phyloP scores from a whole-genome alignment of 2,113 vertebrate genomes.

The Amia ocellicauda region DNA sequence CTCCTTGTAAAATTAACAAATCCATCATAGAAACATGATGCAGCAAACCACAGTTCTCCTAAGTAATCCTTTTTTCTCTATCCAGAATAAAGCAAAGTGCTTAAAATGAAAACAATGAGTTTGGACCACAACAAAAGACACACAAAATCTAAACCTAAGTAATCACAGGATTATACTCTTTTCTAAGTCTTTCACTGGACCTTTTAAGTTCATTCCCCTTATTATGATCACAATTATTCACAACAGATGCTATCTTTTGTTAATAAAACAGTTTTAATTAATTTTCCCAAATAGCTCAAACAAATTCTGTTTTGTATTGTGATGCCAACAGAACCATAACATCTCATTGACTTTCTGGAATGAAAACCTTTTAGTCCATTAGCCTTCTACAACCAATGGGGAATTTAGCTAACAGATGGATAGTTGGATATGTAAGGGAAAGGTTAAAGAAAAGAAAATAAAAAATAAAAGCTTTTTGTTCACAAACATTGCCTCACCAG shows the following conservation, averaged over 20 bases:
- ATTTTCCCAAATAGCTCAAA: slow-evolving; percentile 32
- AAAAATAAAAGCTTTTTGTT: too few relatives aligned
- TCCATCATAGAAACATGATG: too few relatives aligned
- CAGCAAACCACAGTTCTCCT: too few relatives aligned
- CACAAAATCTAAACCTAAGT: slow-evolving; percentile 13
- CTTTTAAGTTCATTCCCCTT: slow-evolving; percentile 26
- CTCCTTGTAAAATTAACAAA: too few relatives aligned
- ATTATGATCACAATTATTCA: slow-evolving; percentile 52
- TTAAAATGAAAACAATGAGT: slow-evolving; percentile 14
- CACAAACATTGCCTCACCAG: too few relatives aligned
- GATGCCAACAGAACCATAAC: slow-evolving; percentile 8
- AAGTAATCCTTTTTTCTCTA: background rate
- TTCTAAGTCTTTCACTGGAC: slow-evolving; percentile 16
- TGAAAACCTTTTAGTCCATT: slow-evolving; percentile 13
- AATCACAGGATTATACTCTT: slow-evolving; percentile 34
- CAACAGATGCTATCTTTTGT: slow-evolving; percentile 41
- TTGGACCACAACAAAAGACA: slow-evolving; percentile 15
- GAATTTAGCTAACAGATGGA: slow-evolving; percentile 2
- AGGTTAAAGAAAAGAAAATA: slow-evolving; percentile 16
- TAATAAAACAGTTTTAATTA: slow-evolving; percentile 32
- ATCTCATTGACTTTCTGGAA: slow-evolving; percentile 9
- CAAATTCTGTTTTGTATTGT: slow-evolving; percentile 31
- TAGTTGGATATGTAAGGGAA: background rate
- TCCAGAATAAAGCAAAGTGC: slow-evolving; percentile 3
- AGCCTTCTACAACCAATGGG: background rate